Percentiles rank a stretch among this genome's conserved stretches.
phyloP scores from a whole-genome alignment of 2,888 invertebrate species.

The Parascotia fuliginaria region DNA sequence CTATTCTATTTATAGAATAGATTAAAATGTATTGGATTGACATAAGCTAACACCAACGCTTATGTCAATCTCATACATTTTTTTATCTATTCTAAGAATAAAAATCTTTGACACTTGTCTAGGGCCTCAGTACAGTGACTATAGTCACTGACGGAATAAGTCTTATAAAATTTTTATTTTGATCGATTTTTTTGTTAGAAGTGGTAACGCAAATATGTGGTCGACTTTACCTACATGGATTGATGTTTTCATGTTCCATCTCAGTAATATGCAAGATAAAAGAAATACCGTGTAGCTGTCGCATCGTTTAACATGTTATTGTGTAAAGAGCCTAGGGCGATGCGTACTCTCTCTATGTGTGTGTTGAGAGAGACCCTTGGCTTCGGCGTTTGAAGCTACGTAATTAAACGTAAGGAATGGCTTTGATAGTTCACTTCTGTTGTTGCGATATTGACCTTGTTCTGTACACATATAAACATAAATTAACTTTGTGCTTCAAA shows the following conservation, averaged over 20 bases:
- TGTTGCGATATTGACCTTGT: background rate
- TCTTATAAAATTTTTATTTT: too few species aligned
- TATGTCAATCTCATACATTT: too few species aligned
- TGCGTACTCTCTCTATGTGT: background rate
- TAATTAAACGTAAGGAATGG: conserved; percentile 2
- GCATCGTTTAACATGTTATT: background rate
- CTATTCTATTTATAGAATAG: too few species aligned
- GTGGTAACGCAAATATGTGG: too few species aligned
- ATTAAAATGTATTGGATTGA: too few species aligned
- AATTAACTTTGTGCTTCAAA: background rate
- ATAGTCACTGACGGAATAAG: background rate
- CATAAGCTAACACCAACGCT: too few species aligned
- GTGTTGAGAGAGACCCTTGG: background rate
- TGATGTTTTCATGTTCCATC: too few species aligned
- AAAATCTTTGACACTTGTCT: too few species aligned
- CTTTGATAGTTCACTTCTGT: background rate
- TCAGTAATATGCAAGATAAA: too few species aligned
- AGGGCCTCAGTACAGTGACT: background rate
- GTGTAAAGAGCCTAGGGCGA: background rate
- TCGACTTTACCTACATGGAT: too few species aligned
- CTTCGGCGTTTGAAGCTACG: background rate
- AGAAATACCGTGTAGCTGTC: background rate
- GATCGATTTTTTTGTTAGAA: too few species aligned
- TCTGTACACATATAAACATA: background rate
- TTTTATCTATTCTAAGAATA: too few species aligned